phyloP scores from a whole-genome alignment of 2,888 invertebrate species.

The Cylindroiulus punctatus region DNA sequence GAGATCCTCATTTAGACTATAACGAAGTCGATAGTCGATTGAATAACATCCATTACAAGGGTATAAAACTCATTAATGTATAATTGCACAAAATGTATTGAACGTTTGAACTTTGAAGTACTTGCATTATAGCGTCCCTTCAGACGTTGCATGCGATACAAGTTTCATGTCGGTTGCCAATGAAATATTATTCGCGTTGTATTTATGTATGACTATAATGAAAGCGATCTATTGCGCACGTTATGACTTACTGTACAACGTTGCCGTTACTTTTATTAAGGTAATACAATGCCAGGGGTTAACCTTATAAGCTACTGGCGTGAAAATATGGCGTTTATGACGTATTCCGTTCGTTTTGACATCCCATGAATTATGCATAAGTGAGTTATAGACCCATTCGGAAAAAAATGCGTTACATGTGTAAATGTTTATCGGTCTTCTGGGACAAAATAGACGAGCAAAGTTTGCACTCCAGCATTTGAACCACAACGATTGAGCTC shows the following conservation, averaged over 20 bases:
- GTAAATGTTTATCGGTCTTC: constrained; percentile 28
- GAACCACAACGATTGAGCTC: not conserved
- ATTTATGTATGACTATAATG: constrained; percentile 9
- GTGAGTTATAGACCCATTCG: constrained; percentile 12
- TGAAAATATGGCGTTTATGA: constrained; percentile 30
- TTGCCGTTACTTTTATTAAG: not conserved
- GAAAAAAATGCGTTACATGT: constrained; percentile 27
- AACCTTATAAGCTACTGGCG: constrained; percentile 1
- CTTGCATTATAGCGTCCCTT: not conserved
- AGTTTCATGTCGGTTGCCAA: not conserved
- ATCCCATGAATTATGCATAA: constrained; percentile 24
- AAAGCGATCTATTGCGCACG: constrained; percentile 4
- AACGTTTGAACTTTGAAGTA: not conserved
- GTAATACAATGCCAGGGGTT: not conserved
- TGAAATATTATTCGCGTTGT: constrained; percentile 11
- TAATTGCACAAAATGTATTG: too few species aligned
- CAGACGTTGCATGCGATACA: not conserved
- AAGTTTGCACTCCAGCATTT: not conserved
- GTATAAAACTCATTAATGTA: too few species aligned
- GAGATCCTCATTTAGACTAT: too few species aligned
- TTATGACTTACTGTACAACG: not conserved
- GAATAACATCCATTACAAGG: too few species aligned
- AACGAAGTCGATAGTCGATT: too few species aligned
- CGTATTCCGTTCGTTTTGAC: constrained; percentile 21
- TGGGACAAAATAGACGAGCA: not conserved